Conservation (phyloP, 1,140 invertebrate species). For the Dreissena rostriformis region DNA sequence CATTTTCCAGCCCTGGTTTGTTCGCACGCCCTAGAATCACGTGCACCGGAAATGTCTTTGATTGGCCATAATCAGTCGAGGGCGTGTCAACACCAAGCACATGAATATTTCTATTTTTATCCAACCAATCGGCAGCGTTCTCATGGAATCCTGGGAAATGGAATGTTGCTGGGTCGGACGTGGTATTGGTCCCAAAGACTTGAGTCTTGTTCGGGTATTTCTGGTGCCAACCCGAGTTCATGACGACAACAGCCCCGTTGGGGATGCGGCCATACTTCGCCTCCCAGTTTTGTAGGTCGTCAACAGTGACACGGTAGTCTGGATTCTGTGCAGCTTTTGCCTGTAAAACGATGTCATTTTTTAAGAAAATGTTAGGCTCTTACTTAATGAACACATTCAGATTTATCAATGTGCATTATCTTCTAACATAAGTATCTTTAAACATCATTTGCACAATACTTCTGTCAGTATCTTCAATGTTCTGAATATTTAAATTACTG, state of each 20-base stretch:
- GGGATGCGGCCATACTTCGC: constrained; percentile 64
- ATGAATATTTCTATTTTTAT: constrained; percentile 60
- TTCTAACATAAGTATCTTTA: too few relatives aligned
- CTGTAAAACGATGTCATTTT: constrained; percentile 5
- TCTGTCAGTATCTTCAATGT: too few relatives aligned
- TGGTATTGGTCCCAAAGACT: constrained; percentile 58
- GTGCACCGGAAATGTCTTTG: constrained; percentile 67
- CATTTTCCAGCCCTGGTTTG: constrained; percentile 65
- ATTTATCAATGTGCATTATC: too few relatives aligned
- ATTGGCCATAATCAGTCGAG: constrained; percentile 69
- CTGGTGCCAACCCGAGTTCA: constrained; percentile 72
- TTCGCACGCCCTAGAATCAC: constrained; percentile 56
- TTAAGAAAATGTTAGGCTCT: too few relatives aligned
- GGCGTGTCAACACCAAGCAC: constrained; percentile 66
- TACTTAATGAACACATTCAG: too few relatives aligned
- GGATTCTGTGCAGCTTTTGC: constrained; percentile 57
- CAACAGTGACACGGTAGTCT: constrained; percentile 60
- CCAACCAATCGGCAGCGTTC: constrained; percentile 69
- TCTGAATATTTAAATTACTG: too few relatives aligned
- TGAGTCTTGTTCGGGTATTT: constrained; percentile 65
- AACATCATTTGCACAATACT: too few relatives aligned
- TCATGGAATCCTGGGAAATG: too few relatives aligned
- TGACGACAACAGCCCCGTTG: constrained; percentile 67
- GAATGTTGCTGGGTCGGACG: constrained; percentile 56
- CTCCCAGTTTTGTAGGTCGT: constrained; percentile 69